These are phyloP conservation scores for Pseudomyrmex pallidus DNA, from an alignment of 1,140 invertebrate genomes.

Conservation along the genomic window DNA sequence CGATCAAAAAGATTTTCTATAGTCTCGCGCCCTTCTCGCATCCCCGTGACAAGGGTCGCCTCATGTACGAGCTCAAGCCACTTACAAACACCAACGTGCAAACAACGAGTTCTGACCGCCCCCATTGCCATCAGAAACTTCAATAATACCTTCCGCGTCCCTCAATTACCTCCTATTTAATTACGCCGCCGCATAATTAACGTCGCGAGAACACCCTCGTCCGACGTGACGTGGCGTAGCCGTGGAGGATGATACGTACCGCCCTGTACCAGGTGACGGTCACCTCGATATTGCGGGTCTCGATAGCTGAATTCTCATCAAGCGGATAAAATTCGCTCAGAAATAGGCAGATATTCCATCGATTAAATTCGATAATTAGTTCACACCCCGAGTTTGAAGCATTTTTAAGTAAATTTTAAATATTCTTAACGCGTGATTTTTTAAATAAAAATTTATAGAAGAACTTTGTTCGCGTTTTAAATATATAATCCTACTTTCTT, in stretches of 20 bases:
- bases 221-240: slow-evolving; percentile 64
- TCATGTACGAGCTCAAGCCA: slow-evolving; percentile 26
- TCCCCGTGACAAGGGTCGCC: neutral
- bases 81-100: slow-evolving; percentile 48
- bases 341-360: neutral
- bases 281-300: slow-evolving; percentile 25
- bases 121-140: slow-evolving; percentile 77
- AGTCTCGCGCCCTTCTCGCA: neutral
- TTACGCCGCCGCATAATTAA: slow-evolving; percentile 81
- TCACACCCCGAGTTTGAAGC: neutral
- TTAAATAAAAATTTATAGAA: no score
- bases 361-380: neutral
- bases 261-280: slow-evolving; percentile 31
- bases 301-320: slow-evolving; percentile 2
- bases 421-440: no score
- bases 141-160: slow-evolving; percentile 79
- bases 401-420: no score
- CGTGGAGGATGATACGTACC: slow-evolving; percentile 35
- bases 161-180: slow-evolving; percentile 82
- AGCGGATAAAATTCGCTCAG: neutral
- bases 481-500: no score
- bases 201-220: slow-evolving; percentile 71
- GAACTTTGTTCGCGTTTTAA: no score
- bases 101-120: slow-evolving; percentile 53
- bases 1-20: neutral